phyloP scores from a whole-genome alignment of 2,113 vertebrate species.

The Meriones unguiculatus region DNA sequence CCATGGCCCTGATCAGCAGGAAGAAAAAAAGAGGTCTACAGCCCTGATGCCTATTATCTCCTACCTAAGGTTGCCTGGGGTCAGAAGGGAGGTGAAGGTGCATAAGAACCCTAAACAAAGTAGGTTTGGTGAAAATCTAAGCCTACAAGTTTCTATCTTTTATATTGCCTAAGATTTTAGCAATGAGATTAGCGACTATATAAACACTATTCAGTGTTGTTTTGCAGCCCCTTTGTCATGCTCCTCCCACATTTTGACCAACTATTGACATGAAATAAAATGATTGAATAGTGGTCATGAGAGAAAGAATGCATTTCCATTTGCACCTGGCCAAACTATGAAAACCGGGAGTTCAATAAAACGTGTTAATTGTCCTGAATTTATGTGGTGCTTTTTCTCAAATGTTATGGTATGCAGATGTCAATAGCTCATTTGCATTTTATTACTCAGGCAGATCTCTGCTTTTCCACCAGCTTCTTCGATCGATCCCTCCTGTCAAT shows the following conservation, averaged over 20 bases:
- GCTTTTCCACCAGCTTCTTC: neutral
- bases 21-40: too few species aligned
- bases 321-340: neutral
- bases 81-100: too few species aligned
- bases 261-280: neutral
- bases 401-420: neutral
- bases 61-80: too few species aligned
- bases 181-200: neutral
- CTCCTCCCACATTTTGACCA: neutral
- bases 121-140: too few species aligned
- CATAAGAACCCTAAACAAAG: too few species aligned
- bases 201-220: neutral
- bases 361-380: neutral
- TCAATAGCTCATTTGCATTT: neutral
- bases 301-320: neutral
- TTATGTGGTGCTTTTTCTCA: neutral
- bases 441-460: neutral
- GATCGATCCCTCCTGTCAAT: neutral
- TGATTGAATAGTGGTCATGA: neutral
- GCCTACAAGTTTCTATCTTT: neutral
- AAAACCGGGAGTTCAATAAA: slow-evolving; percentile 4
- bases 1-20: too few species aligned
- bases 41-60: too few species aligned
- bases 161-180: neutral
- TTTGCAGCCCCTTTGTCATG: neutral